Base-by-base conservation (phyloP, 2,888 invertebrate species). In the Enoplolaimus lenunculus region DNA sequence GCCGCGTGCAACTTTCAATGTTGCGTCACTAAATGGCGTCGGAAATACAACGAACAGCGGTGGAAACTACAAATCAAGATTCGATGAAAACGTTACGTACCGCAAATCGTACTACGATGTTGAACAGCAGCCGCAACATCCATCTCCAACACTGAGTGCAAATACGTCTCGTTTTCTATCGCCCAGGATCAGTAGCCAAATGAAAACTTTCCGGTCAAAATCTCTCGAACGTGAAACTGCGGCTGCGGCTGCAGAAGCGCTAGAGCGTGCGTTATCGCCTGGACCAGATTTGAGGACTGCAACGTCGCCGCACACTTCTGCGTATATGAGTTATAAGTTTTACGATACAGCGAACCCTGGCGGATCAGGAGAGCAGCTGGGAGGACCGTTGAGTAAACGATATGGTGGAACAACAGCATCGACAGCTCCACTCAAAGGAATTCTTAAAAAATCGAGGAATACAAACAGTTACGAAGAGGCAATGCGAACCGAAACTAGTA, bases 61-160 rank as follows among this genome's bases (percentile, higher is more conserved):
- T 1, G 73, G 72, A 21, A 66, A 68, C 57, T 70, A 70, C 26
- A 68, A 71, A 28, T 60, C 71, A 29, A 67, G 72, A 1, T 45
- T 59, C 3, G 73, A 74, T 60, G 74, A 74, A 21, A 73, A 72
- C 28, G 68, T 72, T 60, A 35, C 65, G n/a, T 72, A 72, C 59
- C 59, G 71, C 31, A 33, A 69, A 21, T 64, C 66, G 1, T 70
- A 34, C 1, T 71, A 71, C 33, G 71, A 71, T 33, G 70, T 71
- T 2, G 71, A 71, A 13, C n/a, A n/a, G n/a, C n/a, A n/a, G n/a
- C 71, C 65, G 26, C 66, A 21, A 26, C 7, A 35, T 2, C 3
- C 16, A 29, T n/a, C 16, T n/a, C 57, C 16, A n/a, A 66, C 34
- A 66, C 3, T n/a, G n/a, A 64, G 13, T 7, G 64, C 13, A n/a